Percentiles rank a stretch among this genome's conserved stretches.
phyloP scores from a whole-genome alignment of 2,888 invertebrate genomes.

The Melipona beecheii region DNA sequence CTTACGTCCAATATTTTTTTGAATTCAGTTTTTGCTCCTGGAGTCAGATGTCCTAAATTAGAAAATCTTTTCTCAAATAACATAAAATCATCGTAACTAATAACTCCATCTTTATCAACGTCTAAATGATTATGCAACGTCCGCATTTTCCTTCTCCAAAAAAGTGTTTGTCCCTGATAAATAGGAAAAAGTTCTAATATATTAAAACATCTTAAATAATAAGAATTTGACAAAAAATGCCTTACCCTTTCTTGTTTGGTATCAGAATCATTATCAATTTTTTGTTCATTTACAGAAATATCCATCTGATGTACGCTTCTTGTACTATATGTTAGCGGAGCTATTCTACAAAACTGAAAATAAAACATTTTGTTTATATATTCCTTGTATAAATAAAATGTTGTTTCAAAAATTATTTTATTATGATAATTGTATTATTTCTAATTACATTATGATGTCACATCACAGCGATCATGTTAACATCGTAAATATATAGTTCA shows the following conservation, averaged over 20 bases:
- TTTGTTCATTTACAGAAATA: constrained; percentile 59
- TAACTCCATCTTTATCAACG: constrained; percentile 93
- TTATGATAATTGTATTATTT: neutral
- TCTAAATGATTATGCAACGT: constrained; percentile 93
- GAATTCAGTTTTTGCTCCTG: constrained; percentile 89
- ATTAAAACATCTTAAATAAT: constrained; percentile 12
- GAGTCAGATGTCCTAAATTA: constrained; percentile 89
- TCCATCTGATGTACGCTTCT: constrained; percentile 76
- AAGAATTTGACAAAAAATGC: neutral
- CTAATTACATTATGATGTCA: neutral
- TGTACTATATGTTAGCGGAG: constrained; percentile 75
- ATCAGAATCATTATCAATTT: constrained; percentile 86
- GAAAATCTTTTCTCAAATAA: constrained; percentile 91
- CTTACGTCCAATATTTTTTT: constrained; percentile 89
- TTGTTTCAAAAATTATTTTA: neutral
- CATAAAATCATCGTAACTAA: constrained; percentile 92
- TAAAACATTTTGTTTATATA: constrained; percentile 4
- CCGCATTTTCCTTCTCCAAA: constrained; percentile 94
- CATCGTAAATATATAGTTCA: constrained; percentile 16
- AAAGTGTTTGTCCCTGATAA: constrained; percentile 86
- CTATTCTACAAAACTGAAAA: constrained; percentile 67
- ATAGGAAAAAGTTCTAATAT: neutral
- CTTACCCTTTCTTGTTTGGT: constrained; percentile 86
- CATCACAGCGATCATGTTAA: neutral
- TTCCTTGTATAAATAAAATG: neutral